These are phyloP conservation scores for Pangasius macronema DNA, from an alignment of 2,797 vertebrate species.

Conservation along the genomic window DNA sequence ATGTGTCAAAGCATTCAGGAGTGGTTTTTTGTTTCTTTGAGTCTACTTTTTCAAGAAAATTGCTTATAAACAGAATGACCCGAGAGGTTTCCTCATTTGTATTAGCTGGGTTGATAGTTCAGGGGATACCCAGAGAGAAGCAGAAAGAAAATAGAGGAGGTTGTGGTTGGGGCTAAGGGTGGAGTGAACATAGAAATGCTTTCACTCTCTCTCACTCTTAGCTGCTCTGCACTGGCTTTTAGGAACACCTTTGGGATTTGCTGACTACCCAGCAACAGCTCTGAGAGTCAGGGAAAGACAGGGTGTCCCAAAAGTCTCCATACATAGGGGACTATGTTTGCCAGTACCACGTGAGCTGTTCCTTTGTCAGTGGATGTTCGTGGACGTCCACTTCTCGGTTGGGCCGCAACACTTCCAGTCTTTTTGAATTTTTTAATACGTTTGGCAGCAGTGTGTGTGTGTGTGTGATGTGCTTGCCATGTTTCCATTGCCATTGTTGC, in stretches of 20 bases:
- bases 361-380: too few relatives aligned
- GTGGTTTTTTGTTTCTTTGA: not conserved
- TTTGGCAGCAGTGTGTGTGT: too few relatives aligned
- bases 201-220: slow-evolving; percentile 63
- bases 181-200: slow-evolving; percentile 79
- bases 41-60: not conserved
- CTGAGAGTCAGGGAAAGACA: slow-evolving; percentile 31
- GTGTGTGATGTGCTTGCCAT: too few relatives aligned
- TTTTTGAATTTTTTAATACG: too few relatives aligned
- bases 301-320: too few relatives aligned
- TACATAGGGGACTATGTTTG: too few relatives aligned
- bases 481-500: too few relatives aligned
- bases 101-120: not conserved
- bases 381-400: too few relatives aligned
- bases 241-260: slow-evolving; percentile 55
- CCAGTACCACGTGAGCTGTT: too few relatives aligned
- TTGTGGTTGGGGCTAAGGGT: slow-evolving; percentile 46
- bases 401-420: too few relatives aligned
- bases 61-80: not conserved
- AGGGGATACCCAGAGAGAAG: slow-evolving; percentile 35
- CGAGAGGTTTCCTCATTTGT: slow-evolving; percentile 4
- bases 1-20: slow-evolving; percentile 9
- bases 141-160: not conserved
- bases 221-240: slow-evolving; percentile 40
- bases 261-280: slow-evolving; percentile 44